These are phyloP conservation scores for Butorides virescens DNA, from an alignment of 2,113 vertebrate genomes.

Conservation along the genomic window DNA sequence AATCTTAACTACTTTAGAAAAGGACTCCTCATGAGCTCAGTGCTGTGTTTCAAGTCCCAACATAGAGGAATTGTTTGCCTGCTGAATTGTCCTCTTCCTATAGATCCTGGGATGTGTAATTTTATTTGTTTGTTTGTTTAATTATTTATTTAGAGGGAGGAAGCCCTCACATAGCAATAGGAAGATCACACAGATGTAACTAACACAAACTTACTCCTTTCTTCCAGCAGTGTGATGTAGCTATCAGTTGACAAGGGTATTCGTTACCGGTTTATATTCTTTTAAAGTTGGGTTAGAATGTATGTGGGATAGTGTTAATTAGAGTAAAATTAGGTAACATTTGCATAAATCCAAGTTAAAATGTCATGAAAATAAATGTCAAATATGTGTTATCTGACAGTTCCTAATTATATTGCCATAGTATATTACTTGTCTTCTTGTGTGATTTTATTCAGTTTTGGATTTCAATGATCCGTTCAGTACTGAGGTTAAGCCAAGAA, in stretches of 20 bases:
- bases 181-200: background rate
- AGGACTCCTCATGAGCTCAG: background rate
- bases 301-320: background rate
- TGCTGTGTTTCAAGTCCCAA: background rate
- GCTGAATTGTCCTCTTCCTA: background rate
- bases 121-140: background rate
- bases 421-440: conserved; percentile 41
- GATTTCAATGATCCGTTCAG: conserved; percentile 88
- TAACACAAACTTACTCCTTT: background rate
- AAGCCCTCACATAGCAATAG: background rate
- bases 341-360: background rate
- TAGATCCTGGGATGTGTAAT: background rate
- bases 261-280: background rate
- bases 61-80: background rate
- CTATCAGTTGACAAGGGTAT: background rate
- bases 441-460: conserved; percentile 78
- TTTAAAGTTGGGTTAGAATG: background rate
- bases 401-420: background rate
- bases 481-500: conserved; percentile 92
- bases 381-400: background rate
- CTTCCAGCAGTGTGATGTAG: background rate
- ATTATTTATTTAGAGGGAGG: background rate
- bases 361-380: background rate
- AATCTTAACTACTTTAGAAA: background rate
- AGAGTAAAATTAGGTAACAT: background rate